A percentile compares a stretch with the other conserved stretches of the same genome.
Evolutionary conservation across 2,113 vertebrate genomes (phyloP).

Genomic region (Dendrocopos noguchii): DNA sequence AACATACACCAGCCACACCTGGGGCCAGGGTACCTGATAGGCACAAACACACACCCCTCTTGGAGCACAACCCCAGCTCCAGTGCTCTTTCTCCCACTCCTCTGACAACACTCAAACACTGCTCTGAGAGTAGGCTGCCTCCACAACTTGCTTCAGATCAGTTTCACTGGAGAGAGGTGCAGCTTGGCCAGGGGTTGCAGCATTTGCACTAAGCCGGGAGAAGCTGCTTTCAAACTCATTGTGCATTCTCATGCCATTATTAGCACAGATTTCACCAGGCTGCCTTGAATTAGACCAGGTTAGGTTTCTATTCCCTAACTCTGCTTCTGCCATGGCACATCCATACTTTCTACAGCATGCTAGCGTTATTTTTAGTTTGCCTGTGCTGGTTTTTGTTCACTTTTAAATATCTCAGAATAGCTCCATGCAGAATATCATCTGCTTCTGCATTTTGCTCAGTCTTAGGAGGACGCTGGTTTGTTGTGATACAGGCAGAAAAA

Average conservation of each 20-base stretch:
- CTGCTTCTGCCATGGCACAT: background rate
- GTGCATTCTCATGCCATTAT: rapidly evolving
- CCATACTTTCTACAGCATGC: background rate
- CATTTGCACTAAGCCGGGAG: rapidly evolving
- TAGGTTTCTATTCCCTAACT: background rate
- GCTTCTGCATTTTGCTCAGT: background rate
- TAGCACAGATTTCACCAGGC: background rate
- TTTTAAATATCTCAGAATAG: constrained; percentile 32
- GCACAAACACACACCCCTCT: rapidly evolving
- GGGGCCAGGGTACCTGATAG: too few relatives aligned
- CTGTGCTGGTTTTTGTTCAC: constrained; percentile 9
- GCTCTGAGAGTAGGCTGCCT: background rate
- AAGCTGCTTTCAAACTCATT: background rate
- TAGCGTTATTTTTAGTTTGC: constrained; percentile 35
- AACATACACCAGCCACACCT: rapidly evolving
- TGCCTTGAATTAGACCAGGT: background rate
- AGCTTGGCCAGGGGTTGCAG: background rate
- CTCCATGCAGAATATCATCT: background rate
- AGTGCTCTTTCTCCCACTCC: rapidly evolving
- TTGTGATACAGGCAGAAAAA: background rate
- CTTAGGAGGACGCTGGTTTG: background rate
- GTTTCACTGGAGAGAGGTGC: background rate
- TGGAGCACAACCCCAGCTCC: background rate
- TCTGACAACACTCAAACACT: rapidly evolving
- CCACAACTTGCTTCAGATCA: rapidly evolving